These are phyloP conservation scores for Syngnathus floridae DNA, from an alignment of 2,113 vertebrate genomes.

Conservation along the genomic window DNA sequence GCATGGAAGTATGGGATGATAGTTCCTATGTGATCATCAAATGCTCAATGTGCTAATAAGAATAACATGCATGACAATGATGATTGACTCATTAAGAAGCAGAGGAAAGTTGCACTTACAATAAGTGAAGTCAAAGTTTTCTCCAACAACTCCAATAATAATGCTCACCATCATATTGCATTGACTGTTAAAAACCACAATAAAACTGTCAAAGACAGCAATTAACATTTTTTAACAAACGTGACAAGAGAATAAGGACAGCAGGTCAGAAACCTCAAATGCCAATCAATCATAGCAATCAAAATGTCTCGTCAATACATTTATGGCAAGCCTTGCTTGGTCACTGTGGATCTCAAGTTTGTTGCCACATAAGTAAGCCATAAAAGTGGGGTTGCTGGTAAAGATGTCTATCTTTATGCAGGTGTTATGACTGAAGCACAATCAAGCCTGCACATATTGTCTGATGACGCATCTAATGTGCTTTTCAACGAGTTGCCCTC, in stretches of 20 bases:
- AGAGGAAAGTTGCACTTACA: background rate
- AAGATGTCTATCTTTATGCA: constrained; percentile 73
- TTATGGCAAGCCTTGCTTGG: constrained; percentile 42
- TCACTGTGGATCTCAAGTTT: constrained; percentile 43
- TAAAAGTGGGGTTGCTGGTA: constrained; percentile 60
- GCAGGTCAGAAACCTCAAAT: constrained; percentile 18
- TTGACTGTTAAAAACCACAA: constrained; percentile 9
- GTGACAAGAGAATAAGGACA: constrained; percentile 28
- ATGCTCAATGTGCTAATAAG: background rate
- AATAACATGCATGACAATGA: constrained; percentile 18
- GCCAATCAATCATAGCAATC: constrained; percentile 25
- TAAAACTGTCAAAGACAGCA: constrained; percentile 53
- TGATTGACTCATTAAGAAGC: background rate
- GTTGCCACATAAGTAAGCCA: constrained; percentile 67
- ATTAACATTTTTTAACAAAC: constrained; percentile 47
- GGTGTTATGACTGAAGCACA: constrained; percentile 67
- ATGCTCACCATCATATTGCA: constrained; percentile 6
- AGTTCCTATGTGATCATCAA: constrained; percentile 12
- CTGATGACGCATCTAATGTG: constrained; percentile 45
- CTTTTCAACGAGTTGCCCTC: constrained; percentile 7
- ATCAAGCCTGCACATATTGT: constrained; percentile 50
- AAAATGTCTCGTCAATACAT: constrained; percentile 39
- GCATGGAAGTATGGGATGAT: constrained; percentile 22
- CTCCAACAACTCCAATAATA: background rate
- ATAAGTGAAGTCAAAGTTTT: background rate